Percentiles rank a stretch among this genome's conserved stretches.
Conservation (phyloP, 2,888 invertebrate genomes). For the Dusona sp. region DNA sequence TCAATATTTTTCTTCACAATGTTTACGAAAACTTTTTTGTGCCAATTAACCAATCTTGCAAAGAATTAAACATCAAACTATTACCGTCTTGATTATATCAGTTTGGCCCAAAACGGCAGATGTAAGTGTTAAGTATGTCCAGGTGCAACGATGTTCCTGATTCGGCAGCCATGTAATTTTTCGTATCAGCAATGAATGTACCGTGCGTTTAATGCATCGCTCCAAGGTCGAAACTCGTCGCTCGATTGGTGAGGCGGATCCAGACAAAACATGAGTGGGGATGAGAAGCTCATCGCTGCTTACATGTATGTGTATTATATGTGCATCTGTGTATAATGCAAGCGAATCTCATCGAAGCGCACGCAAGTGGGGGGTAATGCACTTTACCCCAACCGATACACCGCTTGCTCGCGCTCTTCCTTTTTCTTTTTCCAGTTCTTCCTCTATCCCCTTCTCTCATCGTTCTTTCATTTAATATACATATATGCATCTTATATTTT, state of each 20-base stretch:
- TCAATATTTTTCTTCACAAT: neutral
- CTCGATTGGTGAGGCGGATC: conserved; percentile 57
- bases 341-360: conserved; percentile 73
- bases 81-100: neutral
- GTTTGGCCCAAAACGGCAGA: neutral
- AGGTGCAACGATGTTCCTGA: neutral
- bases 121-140: neutral
- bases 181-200: conserved; percentile 24
- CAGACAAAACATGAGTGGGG: conserved; percentile 37
- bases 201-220: conserved; percentile 42
- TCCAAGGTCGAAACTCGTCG: conserved; percentile 55
- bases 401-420: conserved; percentile 68
- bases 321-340: conserved; percentile 64
- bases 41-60: neutral
- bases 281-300: conserved; percentile 33
- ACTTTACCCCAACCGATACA: conserved; percentile 73
- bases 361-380: conserved; percentile 79
- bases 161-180: neutral
- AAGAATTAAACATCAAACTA: neutral
- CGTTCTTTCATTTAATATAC: conserved; percentile 33
- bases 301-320: conserved; percentile 19
- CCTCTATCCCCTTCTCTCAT: conserved; percentile 22
- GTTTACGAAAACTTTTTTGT: neutral
- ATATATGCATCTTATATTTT: conserved; percentile 13
- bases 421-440: conserved; percentile 37